Percentiles rank a stretch among this genome's conserved stretches.
These are phyloP conservation scores for Plestiodon gilberti DNA, from an alignment of 2,113 vertebrate genomes.

Conservation along the genomic window DNA sequence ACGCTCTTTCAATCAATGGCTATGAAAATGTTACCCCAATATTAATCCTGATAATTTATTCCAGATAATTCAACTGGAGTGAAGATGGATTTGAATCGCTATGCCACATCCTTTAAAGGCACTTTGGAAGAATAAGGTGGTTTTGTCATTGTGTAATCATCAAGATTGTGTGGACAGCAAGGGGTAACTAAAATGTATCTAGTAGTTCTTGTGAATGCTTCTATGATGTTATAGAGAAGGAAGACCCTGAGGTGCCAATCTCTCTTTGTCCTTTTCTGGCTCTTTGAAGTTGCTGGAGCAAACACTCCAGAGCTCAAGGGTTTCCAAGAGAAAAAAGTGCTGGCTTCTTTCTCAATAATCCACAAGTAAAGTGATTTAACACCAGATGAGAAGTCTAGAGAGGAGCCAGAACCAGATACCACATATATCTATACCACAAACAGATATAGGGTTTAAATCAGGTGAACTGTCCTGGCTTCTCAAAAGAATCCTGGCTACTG, in stretches of 20 bases:
- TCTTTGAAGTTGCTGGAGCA: neutral
- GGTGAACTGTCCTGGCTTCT: neutral
- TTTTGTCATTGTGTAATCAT: neutral
- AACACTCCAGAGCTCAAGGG: neutral
- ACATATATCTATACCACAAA: neutral
- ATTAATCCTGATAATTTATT: neutral
- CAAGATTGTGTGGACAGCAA: neutral
- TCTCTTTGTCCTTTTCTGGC: neutral
- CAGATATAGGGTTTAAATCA: neutral
- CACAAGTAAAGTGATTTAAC: neutral
- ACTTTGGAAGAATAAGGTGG: neutral
- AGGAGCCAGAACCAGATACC: neutral
- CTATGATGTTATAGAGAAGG: neutral
- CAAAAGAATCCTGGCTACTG: neutral
- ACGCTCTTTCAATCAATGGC: neutral
- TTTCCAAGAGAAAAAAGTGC: neutral
- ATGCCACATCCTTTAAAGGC: neutral
- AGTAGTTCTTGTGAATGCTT: neutral
- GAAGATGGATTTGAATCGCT: neutral
- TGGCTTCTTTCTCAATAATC: neutral
- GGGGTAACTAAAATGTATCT: neutral
- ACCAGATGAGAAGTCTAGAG: neutral
- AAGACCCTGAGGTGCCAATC: neutral
- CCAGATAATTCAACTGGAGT: neutral
- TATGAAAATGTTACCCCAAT: neutral